A percentile compares a stretch with the other conserved stretches of the same genome.
Evolutionary conservation across 2,113 vertebrate genomes (phyloP).

Genomic region (Pelecanoides urinatrix): DNA sequence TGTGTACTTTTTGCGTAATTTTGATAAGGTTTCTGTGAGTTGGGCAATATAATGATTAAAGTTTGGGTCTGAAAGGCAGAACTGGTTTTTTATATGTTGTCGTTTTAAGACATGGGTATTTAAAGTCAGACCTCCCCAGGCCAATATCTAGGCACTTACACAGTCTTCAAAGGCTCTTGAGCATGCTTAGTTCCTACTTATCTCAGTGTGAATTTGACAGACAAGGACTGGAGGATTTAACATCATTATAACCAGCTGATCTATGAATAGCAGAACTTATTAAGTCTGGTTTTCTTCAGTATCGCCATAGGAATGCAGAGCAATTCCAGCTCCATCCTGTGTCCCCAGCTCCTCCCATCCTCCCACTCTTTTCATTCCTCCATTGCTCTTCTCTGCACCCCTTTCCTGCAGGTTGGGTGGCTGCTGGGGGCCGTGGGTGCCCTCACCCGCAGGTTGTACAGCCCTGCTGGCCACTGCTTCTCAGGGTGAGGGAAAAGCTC

Average conservation of each 20-base stretch:
- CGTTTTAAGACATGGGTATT: neutral
- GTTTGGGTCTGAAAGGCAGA: neutral
- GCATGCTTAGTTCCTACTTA: neutral
- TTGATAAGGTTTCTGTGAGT: neutral
- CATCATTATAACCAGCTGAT: neutral
- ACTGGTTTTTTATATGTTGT: neutral
- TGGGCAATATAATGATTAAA: neutral
- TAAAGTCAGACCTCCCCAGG: neutral
- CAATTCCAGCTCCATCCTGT: neutral
- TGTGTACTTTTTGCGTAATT: neutral
- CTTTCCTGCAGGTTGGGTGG: neutral
- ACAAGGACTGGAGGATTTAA: conserved; percentile 2
- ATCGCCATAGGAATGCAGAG: neutral
- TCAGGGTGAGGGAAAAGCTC: accelerated
- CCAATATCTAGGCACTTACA: neutral
- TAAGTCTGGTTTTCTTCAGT: neutral
- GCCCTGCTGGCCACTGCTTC: neutral
- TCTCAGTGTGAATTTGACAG: conserved; percentile 21
- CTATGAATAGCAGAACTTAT: neutral
- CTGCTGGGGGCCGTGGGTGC: accelerated
- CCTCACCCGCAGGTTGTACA: neutral
- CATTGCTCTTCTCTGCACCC: neutral
- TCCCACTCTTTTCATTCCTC: neutral
- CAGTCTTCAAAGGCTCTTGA: neutral
- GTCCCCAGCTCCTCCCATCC: neutral